Evolutionary conservation across 2,113 vertebrate genomes (phyloP).

Genomic region (Seriola quinqueradiata): DNA sequence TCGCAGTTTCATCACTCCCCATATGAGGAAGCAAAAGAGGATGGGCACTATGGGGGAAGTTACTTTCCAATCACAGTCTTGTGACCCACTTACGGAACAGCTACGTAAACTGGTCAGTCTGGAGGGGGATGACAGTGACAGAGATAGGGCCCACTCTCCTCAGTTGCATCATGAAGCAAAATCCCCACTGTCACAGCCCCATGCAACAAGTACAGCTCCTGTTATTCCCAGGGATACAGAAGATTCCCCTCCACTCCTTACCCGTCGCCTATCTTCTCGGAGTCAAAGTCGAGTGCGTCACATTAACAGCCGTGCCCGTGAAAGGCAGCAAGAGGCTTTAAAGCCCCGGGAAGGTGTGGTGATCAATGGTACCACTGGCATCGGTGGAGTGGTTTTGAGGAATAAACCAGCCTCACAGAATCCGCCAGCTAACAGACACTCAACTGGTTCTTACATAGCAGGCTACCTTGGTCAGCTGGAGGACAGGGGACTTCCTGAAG

Average conservation of each 20-base stretch:
- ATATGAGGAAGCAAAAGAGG: slow-evolving; percentile 82
- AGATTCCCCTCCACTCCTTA: slow-evolving; percentile 86
- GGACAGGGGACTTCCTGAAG: slow-evolving; percentile 91
- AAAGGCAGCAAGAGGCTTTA: slow-evolving; percentile 92
- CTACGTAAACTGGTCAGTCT: slow-evolving; percentile 91
- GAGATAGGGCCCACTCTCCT: slow-evolving; percentile 21
- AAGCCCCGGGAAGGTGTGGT: slow-evolving; percentile 77
- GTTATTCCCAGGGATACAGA: slow-evolving; percentile 65
- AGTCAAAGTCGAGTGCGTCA: slow-evolving; percentile 97
- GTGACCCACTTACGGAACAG: slow-evolving; percentile 92
- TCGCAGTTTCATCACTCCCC: slow-evolving; percentile 90
- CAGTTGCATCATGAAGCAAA: slow-evolving; percentile 38
- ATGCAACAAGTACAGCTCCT: slow-evolving; percentile 20
- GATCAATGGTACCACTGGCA: slow-evolving; percentile 17
- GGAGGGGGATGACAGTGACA: slow-evolving; percentile 87
- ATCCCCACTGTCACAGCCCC: slow-evolving; percentile 26
- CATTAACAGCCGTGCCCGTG: slow-evolving; percentile 94
- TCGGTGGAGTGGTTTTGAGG: slow-evolving; percentile 87
- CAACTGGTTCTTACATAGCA: slow-evolving; percentile 94
- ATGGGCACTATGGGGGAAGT: slow-evolving; percentile 52
- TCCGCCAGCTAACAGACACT: slow-evolving; percentile 88
- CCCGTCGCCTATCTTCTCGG: slow-evolving; percentile 92
- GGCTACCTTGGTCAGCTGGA: slow-evolving; percentile 88
- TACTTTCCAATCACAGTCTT: slow-evolving; percentile 76
- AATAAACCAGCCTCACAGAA: slow-evolving; percentile 83